These are phyloP conservation scores for Brachionus rubens DNA, from an alignment of 1,140 invertebrate genomes.

Conservation along the genomic window DNA sequence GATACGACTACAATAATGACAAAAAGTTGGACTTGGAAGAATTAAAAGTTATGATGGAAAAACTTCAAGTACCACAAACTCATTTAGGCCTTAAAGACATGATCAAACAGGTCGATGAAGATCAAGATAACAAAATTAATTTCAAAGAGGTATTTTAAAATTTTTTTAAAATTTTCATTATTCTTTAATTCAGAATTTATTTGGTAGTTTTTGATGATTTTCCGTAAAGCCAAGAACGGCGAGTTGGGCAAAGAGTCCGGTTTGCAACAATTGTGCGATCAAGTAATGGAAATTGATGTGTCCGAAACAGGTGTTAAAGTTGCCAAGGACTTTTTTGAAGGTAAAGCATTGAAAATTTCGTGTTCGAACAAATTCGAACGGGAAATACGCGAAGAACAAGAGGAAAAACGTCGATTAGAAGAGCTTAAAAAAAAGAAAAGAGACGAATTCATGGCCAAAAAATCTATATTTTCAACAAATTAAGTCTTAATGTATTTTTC, in stretches of 20 bases:
- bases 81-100: constrained; percentile 86
- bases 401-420: constrained; percentile 41
- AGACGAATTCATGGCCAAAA: constrained; percentile 44
- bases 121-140: constrained; percentile 45
- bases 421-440: constrained; percentile 44
- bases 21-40: constrained; percentile 81
- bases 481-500: not conserved
- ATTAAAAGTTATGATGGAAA: constrained; percentile 92
- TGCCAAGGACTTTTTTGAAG: constrained; percentile 59
- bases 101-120: constrained; percentile 66
- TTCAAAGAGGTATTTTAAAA: constrained; percentile 36
- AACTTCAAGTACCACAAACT: constrained; percentile 86
- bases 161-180: not conserved
- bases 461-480: constrained; percentile 29
- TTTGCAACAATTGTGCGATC: constrained; percentile 50
- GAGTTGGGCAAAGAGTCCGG: constrained; percentile 12
- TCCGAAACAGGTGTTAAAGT: constrained; percentile 57
- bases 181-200: not conserved
- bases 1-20: constrained; percentile 82
- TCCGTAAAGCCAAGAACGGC: constrained; percentile 46
- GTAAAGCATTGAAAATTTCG: constrained; percentile 50
- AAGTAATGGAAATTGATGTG: constrained; percentile 58
- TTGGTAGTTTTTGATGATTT: constrained; percentile 41
- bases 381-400: constrained; percentile 47
- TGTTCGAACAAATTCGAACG: constrained; percentile 44